Evolutionary conservation across 2,113 vertebrate genomes (phyloP).

Genomic region (Nothoprocta perdicaria): DNA sequence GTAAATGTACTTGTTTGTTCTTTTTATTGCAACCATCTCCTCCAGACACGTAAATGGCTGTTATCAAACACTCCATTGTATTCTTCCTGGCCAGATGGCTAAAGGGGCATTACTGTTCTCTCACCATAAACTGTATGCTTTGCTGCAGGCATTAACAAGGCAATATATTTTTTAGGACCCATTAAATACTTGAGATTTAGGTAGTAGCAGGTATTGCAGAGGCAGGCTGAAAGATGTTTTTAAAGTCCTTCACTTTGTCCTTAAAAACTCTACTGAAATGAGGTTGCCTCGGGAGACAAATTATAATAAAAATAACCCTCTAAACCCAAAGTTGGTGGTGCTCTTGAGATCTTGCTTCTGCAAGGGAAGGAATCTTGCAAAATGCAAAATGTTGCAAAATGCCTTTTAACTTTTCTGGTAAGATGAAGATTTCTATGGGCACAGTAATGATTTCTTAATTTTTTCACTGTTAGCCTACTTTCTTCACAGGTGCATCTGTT

Average conservation of each 20-base stretch:
- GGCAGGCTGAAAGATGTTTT: constrained; percentile 33
- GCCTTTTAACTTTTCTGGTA: constrained; percentile 42
- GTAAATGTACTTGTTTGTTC: constrained; percentile 65
- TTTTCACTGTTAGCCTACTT: background rate
- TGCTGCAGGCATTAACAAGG: constrained; percentile 69
- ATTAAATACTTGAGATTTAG: constrained; percentile 71
- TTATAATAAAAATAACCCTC: constrained; percentile 63
- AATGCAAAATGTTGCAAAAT: constrained; percentile 32
- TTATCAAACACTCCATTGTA: constrained; percentile 64
- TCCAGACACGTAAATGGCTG: constrained; percentile 45
- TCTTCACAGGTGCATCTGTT: background rate
- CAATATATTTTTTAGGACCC: constrained; percentile 69
- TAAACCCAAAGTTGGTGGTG: background rate
- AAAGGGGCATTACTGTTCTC: constrained; percentile 61
- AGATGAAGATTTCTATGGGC: background rate
- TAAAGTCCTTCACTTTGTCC: constrained; percentile 50
- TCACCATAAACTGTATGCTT: constrained; percentile 60
- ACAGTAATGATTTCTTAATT: background rate
- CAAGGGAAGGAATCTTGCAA: constrained; percentile 10
- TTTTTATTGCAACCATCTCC: constrained; percentile 66
- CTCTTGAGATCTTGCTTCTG: constrained; percentile 30
- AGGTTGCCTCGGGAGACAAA: constrained; percentile 53
- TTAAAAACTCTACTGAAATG: constrained; percentile 54
- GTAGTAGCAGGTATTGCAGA: constrained; percentile 51
- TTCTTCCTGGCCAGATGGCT: constrained; percentile 73